Conservation (phyloP, 1,140 invertebrate genomes). For the Onthophagus taurus region DNA sequence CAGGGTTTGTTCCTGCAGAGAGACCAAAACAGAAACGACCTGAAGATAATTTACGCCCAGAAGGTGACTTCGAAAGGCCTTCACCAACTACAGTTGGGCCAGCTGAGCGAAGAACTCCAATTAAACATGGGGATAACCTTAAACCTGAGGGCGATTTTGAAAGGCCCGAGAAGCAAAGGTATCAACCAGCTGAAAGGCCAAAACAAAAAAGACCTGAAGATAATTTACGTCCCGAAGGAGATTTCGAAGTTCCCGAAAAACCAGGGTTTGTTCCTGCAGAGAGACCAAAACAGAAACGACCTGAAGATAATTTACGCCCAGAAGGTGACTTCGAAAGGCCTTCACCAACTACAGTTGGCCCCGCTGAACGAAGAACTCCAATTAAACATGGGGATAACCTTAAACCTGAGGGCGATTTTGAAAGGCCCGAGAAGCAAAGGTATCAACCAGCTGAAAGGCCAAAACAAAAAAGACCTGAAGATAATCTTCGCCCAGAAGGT, state of each 20-base stretch:
- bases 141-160: constrained; percentile 52
- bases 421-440: constrained; percentile 38
- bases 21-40: constrained; percentile 32
- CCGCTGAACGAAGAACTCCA: constrained; percentile 39
- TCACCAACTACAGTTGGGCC: constrained; percentile 32
- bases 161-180: constrained; percentile 39
- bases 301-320: constrained; percentile 50
- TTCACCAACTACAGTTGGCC: constrained; percentile 30
- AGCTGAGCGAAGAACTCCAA: constrained; percentile 34
- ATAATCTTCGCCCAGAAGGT: constrained; percentile 47
- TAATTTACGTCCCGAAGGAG: constrained; percentile 49
- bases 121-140: constrained; percentile 39
- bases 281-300: constrained; percentile 42
- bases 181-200: constrained; percentile 44
- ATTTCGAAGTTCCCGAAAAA: constrained; percentile 43
- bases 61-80: constrained; percentile 46
- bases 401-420: constrained; percentile 45
- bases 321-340: constrained; percentile 47
- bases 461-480: constrained; percentile 33
- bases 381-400: constrained; percentile 38
- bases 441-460: constrained; percentile 33
- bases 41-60: constrained; percentile 49
- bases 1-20: constrained; percentile 44
- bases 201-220: constrained; percentile 46
- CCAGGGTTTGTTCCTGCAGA: constrained; percentile 38